Percentiles rank a stretch among this genome's conserved stretches.
phyloP scores from a whole-genome alignment of 2,113 vertebrate genomes.

The Ancistrus triradiatus region DNA sequence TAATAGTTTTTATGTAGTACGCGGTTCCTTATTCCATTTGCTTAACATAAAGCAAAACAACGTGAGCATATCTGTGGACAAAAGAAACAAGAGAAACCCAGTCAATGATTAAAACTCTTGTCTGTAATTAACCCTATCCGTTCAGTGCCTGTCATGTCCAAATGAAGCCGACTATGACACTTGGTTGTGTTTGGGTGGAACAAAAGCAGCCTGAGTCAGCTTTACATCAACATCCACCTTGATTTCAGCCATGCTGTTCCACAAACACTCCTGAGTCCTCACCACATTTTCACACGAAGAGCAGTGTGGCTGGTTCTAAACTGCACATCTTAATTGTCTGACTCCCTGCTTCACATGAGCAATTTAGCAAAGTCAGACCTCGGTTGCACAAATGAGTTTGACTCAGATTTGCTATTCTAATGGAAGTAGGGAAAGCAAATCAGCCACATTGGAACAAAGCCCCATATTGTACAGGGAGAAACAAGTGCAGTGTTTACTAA shows the following conservation, averaged over 20 bases:
- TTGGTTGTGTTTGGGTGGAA: no score
- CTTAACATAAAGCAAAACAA: conserved; percentile 8
- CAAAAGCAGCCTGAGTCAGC: no score
- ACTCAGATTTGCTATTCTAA: not conserved
- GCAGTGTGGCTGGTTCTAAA: not conserved
- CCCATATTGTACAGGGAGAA: no score
- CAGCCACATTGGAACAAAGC: not conserved
- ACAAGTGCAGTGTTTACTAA: not conserved
- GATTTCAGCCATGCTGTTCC: not conserved
- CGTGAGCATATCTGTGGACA: not conserved
- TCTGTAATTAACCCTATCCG: no score
- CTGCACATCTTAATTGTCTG: not conserved
- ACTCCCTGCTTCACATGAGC: not conserved
- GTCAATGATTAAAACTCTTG: conserved; percentile 2
- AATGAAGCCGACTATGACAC: no score
- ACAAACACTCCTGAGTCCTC: not conserved
- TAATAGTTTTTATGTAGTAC: conserved; percentile 27
- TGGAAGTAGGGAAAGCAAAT: not conserved
- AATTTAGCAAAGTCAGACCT: not conserved
- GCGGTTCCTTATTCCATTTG: conserved; percentile 5
- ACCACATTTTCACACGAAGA: not conserved
- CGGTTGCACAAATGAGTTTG: not conserved
- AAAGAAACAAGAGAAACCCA: conserved; percentile 10
- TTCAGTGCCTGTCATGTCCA: no score
- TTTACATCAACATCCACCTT: no score